A percentile compares a stretch with the other conserved stretches of the same genome.
Evolutionary conservation across 2,113 vertebrate species (phyloP).

Genomic region (Oryzias javanicus): DNA sequence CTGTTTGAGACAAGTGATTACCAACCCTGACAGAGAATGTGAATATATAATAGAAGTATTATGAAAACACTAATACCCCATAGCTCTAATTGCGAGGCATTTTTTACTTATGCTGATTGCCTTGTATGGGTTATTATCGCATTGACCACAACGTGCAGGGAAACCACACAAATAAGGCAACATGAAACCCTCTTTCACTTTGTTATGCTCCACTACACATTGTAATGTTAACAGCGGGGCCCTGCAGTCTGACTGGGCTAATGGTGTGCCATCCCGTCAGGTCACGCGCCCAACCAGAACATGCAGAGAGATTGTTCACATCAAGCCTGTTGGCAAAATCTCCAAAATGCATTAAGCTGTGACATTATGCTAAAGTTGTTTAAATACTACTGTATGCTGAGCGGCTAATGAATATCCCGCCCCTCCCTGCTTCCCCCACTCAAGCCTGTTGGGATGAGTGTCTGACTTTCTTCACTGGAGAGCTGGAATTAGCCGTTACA

Average conservation of each 20-base stretch:
- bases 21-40: constrained; percentile 72
- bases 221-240: constrained; percentile 72
- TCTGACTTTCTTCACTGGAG: constrained; percentile 50
- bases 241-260: constrained; percentile 71
- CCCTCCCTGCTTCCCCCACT: constrained; percentile 18
- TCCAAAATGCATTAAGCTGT: constrained; percentile 64
- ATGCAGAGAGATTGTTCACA: constrained; percentile 72
- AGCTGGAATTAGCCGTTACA: constrained; percentile 43
- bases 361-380: constrained; percentile 71
- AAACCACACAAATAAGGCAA: constrained; percentile 44
- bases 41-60: constrained; percentile 76
- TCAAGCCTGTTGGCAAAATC: constrained; percentile 73
- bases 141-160: constrained; percentile 55
- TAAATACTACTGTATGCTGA: constrained; percentile 70
- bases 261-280: constrained; percentile 71
- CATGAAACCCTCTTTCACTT: constrained; percentile 59
- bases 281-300: constrained; percentile 72
- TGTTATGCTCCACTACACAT: constrained; percentile 62
- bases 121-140: constrained; percentile 43
- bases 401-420: constrained; percentile 60
- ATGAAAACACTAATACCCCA: constrained; percentile 77
- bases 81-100: constrained; percentile 68
- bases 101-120: constrained; percentile 65
- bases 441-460: constrained; percentile 44
- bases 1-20: constrained; percentile 81